phyloP scores from a whole-genome alignment of 1,140 invertebrate genomes.

The Tenebrio molitor region DNA sequence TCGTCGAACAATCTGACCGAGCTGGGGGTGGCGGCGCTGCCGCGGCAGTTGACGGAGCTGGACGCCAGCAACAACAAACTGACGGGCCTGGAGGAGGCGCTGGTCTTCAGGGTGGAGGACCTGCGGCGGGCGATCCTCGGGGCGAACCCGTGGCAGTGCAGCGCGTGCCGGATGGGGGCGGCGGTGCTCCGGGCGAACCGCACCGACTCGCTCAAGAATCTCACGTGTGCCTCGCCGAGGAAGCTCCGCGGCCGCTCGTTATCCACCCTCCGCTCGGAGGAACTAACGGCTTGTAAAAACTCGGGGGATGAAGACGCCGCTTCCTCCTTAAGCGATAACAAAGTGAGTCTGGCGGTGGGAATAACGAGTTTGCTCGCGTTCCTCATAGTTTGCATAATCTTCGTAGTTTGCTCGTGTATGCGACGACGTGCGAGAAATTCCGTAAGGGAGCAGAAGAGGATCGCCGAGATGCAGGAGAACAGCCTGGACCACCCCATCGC shows the following conservation, averaged over 20 bases:
- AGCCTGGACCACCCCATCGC: constrained; percentile 54
- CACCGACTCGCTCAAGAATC: constrained; percentile 59
- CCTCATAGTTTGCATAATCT: constrained; percentile 54
- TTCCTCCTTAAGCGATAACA: constrained; percentile 40
- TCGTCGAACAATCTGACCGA: constrained; percentile 69
- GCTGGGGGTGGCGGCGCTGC: constrained; percentile 60
- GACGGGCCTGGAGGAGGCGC: constrained; percentile 70
- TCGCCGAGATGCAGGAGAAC: constrained; percentile 53
- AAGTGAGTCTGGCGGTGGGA: constrained; percentile 59
- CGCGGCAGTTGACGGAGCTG: constrained; percentile 70
- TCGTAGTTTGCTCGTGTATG: constrained; percentile 63
- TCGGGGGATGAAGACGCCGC: constrained; percentile 41
- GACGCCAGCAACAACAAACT: constrained; percentile 76
- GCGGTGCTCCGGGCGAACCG: constrained; percentile 67
- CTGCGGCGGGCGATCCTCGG: constrained; percentile 70
- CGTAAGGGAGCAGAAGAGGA: constrained; percentile 52
- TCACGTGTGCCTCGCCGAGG: constrained; percentile 63
- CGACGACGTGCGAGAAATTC: constrained; percentile 53
- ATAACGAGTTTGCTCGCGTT: constrained; percentile 1
- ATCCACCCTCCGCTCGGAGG: constrained; percentile 55
- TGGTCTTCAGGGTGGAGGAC: constrained; percentile 70
- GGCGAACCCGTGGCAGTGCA: constrained; percentile 77
- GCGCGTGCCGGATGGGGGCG: constrained; percentile 72
- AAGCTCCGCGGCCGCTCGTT: constrained; percentile 57
- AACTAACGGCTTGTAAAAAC: constrained; percentile 58